These are phyloP conservation scores for Falco peregrinus DNA, from an alignment of 2,797 vertebrate genomes.

Conservation along the genomic window DNA sequence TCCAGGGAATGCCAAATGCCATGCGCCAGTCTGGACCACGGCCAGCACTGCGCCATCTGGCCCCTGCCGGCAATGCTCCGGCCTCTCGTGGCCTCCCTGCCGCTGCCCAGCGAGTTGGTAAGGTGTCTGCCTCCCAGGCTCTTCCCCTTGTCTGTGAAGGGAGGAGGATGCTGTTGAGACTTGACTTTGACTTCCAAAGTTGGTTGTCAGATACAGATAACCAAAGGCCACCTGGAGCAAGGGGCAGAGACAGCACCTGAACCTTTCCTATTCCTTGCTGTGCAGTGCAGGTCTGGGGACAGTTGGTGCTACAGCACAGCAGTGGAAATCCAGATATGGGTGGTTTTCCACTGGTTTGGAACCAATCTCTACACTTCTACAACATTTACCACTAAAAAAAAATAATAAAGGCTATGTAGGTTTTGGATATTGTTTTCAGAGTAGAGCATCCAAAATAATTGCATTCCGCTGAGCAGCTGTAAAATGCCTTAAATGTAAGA, in stretches of 20 bases:
- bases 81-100: slow-evolving; percentile 86
- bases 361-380: slow-evolving; percentile 31
- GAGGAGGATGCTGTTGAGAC: background rate
- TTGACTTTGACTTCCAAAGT: fast-evolving
- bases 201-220: fast-evolving
- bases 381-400: background rate
- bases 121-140: slow-evolving; percentile 31
- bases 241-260: background rate
- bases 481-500: background rate
- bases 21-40: slow-evolving; percentile 95
- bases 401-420: background rate
- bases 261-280: background rate
- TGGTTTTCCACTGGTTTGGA: background rate
- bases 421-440: background rate
- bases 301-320: slow-evolving; percentile 2
- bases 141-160: background rate
- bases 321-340: slow-evolving; percentile 29
- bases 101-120: slow-evolving; percentile 85
- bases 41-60: slow-evolving; percentile 88
- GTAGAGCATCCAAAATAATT: background rate
- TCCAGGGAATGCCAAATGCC: slow-evolving; percentile 91
- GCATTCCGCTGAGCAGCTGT: background rate
- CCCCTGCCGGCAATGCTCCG: slow-evolving; percentile 81
- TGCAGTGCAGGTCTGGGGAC: background rate
- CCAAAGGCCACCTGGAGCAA: background rate